Percentiles rank a stretch among this genome's conserved stretches.
These are phyloP conservation scores for Ornithoptera priamus DNA, from an alignment of 2,888 invertebrate genomes.

Conservation along the genomic window DNA sequence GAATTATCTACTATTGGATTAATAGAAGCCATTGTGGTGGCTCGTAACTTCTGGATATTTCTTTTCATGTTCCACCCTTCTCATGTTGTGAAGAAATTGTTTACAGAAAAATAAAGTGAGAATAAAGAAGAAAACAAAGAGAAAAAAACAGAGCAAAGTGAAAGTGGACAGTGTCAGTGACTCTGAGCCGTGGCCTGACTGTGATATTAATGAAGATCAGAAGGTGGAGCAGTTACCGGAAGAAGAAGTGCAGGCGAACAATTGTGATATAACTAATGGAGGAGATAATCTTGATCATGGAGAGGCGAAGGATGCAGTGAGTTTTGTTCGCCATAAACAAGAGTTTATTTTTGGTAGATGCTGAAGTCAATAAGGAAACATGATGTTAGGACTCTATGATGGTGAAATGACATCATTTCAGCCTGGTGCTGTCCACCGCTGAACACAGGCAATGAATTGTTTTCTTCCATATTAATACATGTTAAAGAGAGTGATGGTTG, in stretches of 20 bases:
- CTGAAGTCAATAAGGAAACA: no score
- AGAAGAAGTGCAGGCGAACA: constrained; percentile 75
- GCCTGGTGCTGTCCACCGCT: no score
- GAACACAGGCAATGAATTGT: no score
- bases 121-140: constrained; percentile 52
- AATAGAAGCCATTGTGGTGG: no score
- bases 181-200: constrained; percentile 11
- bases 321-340: neutral
- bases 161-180: constrained; percentile 33
- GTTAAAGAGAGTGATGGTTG: neutral
- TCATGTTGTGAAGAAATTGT: neutral
- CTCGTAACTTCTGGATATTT: no score
- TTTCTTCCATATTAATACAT: no score
- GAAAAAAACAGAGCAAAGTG: constrained; percentile 44
- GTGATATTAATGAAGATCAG: constrained; percentile 33
- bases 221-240: constrained; percentile 69
- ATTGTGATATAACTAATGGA: constrained; percentile 15
- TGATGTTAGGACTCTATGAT: no score
- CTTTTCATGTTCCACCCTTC: no score
- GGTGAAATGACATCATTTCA: no score
- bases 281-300: neutral
- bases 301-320: neutral
- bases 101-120: constrained; percentile 24
- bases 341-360: neutral
- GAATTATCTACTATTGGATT: no score